Evolutionary conservation across 2,888 invertebrate species (phyloP).

Genomic region (Abscondita cerata): DNA sequence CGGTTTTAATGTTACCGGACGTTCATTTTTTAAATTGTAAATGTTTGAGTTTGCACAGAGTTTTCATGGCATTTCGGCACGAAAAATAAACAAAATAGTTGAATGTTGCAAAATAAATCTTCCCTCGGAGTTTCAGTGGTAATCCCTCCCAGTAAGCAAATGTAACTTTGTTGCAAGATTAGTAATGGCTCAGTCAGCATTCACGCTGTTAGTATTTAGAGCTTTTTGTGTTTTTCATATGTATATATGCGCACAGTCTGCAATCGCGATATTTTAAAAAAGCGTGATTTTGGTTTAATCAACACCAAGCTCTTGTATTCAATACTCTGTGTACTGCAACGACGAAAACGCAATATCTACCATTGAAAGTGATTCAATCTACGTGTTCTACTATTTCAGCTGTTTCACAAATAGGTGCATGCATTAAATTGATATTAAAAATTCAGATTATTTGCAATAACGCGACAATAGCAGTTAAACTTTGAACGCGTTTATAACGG

Average conservation of each 20-base stretch:
- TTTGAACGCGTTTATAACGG: conserved; percentile 24
- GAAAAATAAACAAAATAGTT: conserved; percentile 12
- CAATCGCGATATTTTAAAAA: conserved; percentile 2
- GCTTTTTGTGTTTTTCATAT: conserved; percentile 14
- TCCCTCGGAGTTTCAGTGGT: conserved; percentile 3
- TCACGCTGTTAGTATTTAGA: conserved; percentile 25
- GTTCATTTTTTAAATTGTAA: conserved; percentile 1
- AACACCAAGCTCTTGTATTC: background rate
- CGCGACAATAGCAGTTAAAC: conserved; percentile 13
- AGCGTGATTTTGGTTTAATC: no score
- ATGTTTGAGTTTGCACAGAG: conserved; percentile 7
- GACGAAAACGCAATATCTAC: background rate
- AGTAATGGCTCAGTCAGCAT: conserved; percentile 41
- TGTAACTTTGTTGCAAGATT: conserved; percentile 37
- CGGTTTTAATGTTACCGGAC: background rate
- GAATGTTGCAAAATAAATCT: conserved; percentile 14
- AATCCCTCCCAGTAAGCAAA: conserved; percentile 18
- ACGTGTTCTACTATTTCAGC: no score
- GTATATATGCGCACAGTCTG: background rate
- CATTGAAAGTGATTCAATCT: no score
- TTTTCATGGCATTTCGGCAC: conserved; percentile 8
- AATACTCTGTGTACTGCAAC: background rate
- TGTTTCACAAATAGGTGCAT: background rate
- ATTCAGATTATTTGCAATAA: conserved; percentile 7
- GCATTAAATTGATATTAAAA: conserved; percentile 7